Conservation (phyloP, 2,888 invertebrate genomes). For the Campoplex capitator region DNA sequence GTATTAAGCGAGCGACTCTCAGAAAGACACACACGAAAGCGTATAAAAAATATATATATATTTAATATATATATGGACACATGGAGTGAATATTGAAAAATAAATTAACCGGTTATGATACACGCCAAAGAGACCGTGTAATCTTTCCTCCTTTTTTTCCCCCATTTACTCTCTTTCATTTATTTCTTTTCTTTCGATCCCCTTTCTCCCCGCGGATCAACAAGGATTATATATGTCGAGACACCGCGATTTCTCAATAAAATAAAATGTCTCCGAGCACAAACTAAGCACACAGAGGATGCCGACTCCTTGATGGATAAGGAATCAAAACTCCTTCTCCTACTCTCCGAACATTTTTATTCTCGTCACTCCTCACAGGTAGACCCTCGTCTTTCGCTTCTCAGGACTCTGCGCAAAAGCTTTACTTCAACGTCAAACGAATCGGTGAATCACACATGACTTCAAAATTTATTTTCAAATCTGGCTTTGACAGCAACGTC, state of each 20-base stretch:
- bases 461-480: background rate
- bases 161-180: background rate
- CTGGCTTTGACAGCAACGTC: background rate
- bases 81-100: constrained; percentile 54
- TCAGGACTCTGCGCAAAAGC: background rate
- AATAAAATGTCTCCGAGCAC: constrained; percentile 59
- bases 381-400: background rate
- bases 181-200: constrained; percentile 14
- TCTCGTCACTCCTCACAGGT: background rate
- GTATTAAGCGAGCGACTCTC: constrained; percentile 21
- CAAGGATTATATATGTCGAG: constrained; percentile 38
- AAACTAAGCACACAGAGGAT: constrained; percentile 60
- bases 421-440: background rate
- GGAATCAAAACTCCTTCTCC: constrained; percentile 80
- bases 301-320: constrained; percentile 73
- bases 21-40: constrained; percentile 8
- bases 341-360: constrained; percentile 12
- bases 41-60: background rate
- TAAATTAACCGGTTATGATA: constrained; percentile 64
- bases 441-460: background rate
- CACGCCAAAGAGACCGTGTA: constrained; percentile 48
- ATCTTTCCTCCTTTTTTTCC: constrained; percentile 34
- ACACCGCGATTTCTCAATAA: constrained; percentile 48
- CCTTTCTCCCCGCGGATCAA: constrained; percentile 4
- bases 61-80: constrained; percentile 13